These are phyloP conservation scores for Drosophila koepferae DNA, from an alignment of 2,888 invertebrate genomes.

Conservation along the genomic window DNA sequence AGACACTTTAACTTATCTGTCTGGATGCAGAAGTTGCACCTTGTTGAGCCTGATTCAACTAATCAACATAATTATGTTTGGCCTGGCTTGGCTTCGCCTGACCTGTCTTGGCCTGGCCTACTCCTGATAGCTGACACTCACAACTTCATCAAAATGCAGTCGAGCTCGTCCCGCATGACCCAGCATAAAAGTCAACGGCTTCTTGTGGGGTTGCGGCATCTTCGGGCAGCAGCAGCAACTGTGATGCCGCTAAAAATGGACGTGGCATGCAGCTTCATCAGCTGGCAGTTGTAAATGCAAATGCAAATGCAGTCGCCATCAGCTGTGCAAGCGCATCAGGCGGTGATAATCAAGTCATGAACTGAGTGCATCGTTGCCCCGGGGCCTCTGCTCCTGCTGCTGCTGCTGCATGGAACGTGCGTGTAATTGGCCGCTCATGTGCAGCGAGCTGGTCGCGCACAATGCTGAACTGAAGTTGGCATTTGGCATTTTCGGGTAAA, in stretches of 20 bases:
- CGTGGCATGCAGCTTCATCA: slow-evolving; percentile 64
- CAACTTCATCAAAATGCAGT: slow-evolving; percentile 32
- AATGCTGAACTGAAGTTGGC: slow-evolving; percentile 43
- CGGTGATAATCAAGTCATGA: slow-evolving; percentile 77
- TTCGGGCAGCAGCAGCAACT: slow-evolving; percentile 4
- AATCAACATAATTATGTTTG: slow-evolving; percentile 4
- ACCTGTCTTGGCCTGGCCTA: slow-evolving; percentile 11
- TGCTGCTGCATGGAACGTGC: slow-evolving; percentile 50
- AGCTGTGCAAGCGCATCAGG: slow-evolving; percentile 68
- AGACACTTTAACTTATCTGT: background rate
- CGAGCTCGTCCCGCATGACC: background rate
- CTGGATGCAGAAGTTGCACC: slow-evolving; percentile 3
- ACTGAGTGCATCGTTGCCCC: slow-evolving; percentile 26
- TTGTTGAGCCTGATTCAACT: slow-evolving; percentile 14
- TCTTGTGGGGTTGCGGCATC: slow-evolving; percentile 4
- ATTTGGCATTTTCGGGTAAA: slow-evolving; percentile 24
- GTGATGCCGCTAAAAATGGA: slow-evolving; percentile 11
- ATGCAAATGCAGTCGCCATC: slow-evolving; percentile 70
- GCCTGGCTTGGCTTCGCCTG: background rate
- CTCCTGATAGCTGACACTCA: slow-evolving; percentile 30
- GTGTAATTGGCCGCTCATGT: slow-evolving; percentile 70
- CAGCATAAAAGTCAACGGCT: slow-evolving; percentile 29
- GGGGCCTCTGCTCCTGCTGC: slow-evolving; percentile 1
- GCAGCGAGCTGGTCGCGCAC: slow-evolving; percentile 54
- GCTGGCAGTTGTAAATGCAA: slow-evolving; percentile 61